phyloP scores from a whole-genome alignment of 2,797 vertebrate genomes.

The Crenichthys baileyi region DNA sequence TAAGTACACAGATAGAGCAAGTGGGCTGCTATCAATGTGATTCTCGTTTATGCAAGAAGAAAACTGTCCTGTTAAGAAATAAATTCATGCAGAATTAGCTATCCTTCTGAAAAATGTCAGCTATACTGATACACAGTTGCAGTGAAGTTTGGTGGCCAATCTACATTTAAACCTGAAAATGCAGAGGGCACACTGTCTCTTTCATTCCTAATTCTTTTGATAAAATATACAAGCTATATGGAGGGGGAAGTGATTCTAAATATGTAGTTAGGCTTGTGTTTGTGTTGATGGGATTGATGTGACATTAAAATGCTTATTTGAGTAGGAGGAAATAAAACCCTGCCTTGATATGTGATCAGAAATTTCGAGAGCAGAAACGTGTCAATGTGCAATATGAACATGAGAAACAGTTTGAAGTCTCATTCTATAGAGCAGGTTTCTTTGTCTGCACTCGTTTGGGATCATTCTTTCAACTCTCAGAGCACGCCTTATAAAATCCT shows the following conservation, averaged over 20 bases:
- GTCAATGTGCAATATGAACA: constrained; percentile 48
- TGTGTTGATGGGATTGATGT: constrained; percentile 30
- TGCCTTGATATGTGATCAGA: constrained; percentile 62
- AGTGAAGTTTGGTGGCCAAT: background rate
- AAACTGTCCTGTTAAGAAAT: background rate
- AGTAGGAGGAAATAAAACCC: constrained; percentile 33
- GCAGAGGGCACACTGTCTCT: background rate
- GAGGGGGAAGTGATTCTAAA: background rate
- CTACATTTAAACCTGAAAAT: background rate
- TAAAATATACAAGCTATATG: background rate
- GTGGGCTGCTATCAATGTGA: background rate
- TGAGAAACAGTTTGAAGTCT: constrained; percentile 55
- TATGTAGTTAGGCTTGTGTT: constrained; percentile 12
- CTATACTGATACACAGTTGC: background rate
- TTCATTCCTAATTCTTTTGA: background rate
- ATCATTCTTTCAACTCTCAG: constrained; percentile 71
- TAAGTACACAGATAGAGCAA: background rate
- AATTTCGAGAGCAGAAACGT: constrained; percentile 35
- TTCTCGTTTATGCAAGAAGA: background rate
- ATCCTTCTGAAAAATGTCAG: background rate
- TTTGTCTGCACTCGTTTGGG: constrained; percentile 69
- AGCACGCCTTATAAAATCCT: constrained; percentile 66
- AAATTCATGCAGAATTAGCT: too few species aligned
- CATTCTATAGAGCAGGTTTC: constrained; percentile 52
- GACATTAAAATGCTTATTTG: constrained; percentile 56